Percentiles rank a stretch among this genome's conserved stretches.
Evolutionary conservation across 2,888 invertebrate species (phyloP).

Genomic region (Eupithecia dodoneata): DNA sequence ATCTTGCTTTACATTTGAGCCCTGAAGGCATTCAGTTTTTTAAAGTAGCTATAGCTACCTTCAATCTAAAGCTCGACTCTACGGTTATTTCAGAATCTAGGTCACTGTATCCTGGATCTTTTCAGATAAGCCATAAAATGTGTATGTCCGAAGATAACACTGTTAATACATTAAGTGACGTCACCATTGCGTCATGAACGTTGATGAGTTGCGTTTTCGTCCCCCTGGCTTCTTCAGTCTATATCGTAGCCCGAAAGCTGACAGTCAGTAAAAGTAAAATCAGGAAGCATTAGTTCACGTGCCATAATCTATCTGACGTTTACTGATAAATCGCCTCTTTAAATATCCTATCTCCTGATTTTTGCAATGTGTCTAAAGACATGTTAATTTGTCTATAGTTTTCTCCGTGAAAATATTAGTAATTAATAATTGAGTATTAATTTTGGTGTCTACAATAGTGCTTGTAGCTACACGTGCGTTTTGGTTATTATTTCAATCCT

Average conservation of each 20-base stretch:
- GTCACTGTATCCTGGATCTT: constrained; percentile 10
- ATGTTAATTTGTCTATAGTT: not conserved
- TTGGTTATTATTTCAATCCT: not conserved
- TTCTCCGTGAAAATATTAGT: not conserved
- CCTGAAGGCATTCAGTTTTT: not conserved
- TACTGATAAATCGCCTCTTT: not conserved
- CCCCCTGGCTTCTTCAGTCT: constrained; percentile 52
- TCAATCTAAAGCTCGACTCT: constrained; percentile 2
- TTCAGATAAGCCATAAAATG: constrained; percentile 15
- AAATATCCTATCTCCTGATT: not conserved
- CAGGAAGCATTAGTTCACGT: constrained; percentile 31
- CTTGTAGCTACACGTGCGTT: not conserved
- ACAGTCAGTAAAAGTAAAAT: constrained; percentile 42
- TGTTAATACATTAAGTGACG: constrained; percentile 60
- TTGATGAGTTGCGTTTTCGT: constrained; percentile 61
- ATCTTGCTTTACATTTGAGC: constrained; percentile 11
- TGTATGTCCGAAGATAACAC: constrained; percentile 41
- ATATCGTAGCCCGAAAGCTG: constrained; percentile 54
- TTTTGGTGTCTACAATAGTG: not conserved
- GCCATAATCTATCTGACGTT: not conserved
- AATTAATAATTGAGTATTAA: not conserved
- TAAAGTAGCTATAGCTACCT: not conserved
- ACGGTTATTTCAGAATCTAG: constrained; percentile 17
- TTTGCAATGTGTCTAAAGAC: not conserved
- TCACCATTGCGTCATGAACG: constrained; percentile 63